Conservation (phyloP, 2,797 vertebrate genomes). For the Glossophaga mutica region DNA sequence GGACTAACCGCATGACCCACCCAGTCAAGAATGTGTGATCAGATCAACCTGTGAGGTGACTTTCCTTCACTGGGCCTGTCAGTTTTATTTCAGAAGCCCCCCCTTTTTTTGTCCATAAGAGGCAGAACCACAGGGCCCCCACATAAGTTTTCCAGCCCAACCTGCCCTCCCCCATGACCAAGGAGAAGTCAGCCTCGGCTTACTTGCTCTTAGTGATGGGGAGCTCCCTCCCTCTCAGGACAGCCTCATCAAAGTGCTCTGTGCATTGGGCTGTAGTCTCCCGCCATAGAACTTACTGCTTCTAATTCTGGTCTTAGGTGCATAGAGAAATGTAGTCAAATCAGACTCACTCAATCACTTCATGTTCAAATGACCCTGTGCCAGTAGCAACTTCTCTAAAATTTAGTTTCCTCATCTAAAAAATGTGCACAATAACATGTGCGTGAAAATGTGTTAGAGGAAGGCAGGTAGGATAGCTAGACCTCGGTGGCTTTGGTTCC, state of each 20-base stretch:
- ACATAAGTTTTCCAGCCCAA: not conserved
- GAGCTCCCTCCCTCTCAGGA: not conserved
- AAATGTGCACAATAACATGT: not conserved
- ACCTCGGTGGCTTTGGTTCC: not conserved
- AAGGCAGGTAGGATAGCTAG: not conserved
- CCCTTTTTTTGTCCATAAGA: not conserved
- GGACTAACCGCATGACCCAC: not conserved
- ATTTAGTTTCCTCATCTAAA: not conserved
- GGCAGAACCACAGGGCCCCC: not conserved
- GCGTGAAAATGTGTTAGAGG: not conserved
- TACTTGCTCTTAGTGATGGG: not conserved
- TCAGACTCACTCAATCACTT: not conserved
- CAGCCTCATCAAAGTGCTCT: not conserved
- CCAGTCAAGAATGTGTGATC: not conserved
- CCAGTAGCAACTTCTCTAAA: not conserved
- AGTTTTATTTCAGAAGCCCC: not conserved
- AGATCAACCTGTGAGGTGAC: not conserved
- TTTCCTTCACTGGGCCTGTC: not conserved
- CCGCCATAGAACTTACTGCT: not conserved
- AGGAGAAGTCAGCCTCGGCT: not conserved
- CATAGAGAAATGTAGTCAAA: not conserved
- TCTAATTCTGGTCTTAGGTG: not conserved
- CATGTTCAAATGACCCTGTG: not conserved
- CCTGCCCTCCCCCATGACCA: not conserved
- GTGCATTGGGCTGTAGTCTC: not conserved